Evolutionary conservation across 2,113 vertebrate species (phyloP).

Genomic region (Polypterus senegalus): DNA sequence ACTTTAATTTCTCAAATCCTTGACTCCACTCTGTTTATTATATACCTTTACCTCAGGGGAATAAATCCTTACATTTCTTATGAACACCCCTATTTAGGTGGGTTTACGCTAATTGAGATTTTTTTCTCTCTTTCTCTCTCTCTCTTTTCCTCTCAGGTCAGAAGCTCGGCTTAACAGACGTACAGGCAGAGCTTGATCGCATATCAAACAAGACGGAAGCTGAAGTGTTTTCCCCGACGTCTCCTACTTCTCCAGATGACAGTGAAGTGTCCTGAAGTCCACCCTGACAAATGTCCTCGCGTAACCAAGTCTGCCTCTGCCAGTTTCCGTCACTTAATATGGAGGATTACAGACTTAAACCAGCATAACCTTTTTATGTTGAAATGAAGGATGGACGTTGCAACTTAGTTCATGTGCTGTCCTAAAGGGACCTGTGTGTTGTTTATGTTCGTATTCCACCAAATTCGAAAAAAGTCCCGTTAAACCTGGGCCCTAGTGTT

Average conservation of each 20-base stretch:
- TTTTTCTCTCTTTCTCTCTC: neutral
- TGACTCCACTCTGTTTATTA: too few species aligned
- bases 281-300: conserved; percentile 49
- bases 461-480: neutral
- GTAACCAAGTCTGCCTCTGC: conserved; percentile 52
- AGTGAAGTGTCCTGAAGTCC: conserved; percentile 88
- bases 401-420: conserved; percentile 3
- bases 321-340: conserved; percentile 50
- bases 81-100: too few species aligned
- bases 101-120: neutral
- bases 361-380: conserved; percentile 7
- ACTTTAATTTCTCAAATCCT: too few species aligned
- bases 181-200: conserved; percentile 93
- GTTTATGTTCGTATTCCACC: too few species aligned
- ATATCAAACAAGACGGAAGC: conserved; percentile 84
- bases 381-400: neutral
- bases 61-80: too few species aligned
- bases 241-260: conserved; percentile 69
- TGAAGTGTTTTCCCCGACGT: conserved; percentile 56
- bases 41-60: too few species aligned
- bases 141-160: conserved; percentile 55
- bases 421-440: neutral
- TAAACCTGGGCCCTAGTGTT: neutral
- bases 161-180: conserved; percentile 86
- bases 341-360: conserved; percentile 48